phyloP scores from a whole-genome alignment of 2,888 invertebrate species.

The Hemaris fuciformis region DNA sequence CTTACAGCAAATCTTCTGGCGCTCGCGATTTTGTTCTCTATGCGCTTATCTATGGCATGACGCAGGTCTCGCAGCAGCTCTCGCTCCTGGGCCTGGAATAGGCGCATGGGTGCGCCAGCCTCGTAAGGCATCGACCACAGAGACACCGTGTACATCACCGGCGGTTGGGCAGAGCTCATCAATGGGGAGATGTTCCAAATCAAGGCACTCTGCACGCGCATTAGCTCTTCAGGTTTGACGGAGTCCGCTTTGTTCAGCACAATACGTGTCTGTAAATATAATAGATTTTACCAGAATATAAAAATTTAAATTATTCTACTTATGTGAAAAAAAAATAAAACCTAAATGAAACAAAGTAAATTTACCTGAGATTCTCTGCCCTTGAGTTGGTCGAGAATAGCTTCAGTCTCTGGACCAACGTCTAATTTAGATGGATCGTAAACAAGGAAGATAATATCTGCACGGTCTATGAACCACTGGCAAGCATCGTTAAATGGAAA shows the following conservation, averaged over 20 bases:
- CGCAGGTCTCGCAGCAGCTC: constrained; percentile 93
- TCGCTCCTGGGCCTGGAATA: constrained; percentile 93
- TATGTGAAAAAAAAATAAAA: background rate
- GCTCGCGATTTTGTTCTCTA: constrained; percentile 96
- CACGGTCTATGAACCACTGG: constrained; percentile 98
- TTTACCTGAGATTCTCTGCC: constrained; percentile 93
- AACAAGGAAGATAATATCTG: constrained; percentile 96
- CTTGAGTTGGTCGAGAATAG: constrained; percentile 96
- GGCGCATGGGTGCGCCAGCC: constrained; percentile 88
- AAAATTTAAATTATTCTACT: background rate
- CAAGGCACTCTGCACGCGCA: constrained; percentile 95
- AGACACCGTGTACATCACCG: constrained; percentile 94
- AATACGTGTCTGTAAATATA: constrained; percentile 87
- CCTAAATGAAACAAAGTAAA: constrained; percentile 10
- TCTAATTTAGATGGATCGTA: constrained; percentile 98
- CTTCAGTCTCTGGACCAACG: constrained; percentile 96
- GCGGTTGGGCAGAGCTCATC: constrained; percentile 96
- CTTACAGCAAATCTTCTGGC: constrained; percentile 96
- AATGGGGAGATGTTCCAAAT: constrained; percentile 98
- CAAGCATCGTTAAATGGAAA: constrained; percentile 98
- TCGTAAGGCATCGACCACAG: constrained; percentile 94
- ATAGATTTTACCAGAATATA: background rate
- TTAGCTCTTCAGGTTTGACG: constrained; percentile 94
- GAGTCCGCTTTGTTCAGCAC: constrained; percentile 97
- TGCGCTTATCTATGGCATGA: constrained; percentile 91